These are phyloP conservation scores for Hippocampus mohnikei DNA, from an alignment of 2,113 vertebrate species.

Conservation along the genomic window DNA sequence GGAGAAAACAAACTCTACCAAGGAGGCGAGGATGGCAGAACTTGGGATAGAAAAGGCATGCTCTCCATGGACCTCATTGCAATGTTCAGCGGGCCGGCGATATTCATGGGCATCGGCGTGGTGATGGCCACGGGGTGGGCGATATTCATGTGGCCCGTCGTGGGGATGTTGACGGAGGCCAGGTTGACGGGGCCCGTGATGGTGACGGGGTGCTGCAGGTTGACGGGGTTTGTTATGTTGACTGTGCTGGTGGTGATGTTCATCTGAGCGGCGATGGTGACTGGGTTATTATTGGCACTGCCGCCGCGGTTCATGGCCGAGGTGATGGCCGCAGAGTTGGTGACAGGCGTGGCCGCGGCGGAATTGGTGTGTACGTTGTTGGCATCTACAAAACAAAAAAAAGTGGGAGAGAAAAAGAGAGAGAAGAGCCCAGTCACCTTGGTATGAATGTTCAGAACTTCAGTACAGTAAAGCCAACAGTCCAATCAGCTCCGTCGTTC, in stretches of 20 bases:
- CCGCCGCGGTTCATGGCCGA: constrained; percentile 61
- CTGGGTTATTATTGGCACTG: constrained; percentile 74
- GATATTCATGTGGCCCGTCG: constrained; percentile 88
- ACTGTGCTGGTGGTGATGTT: constrained; percentile 93
- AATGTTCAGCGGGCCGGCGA: constrained; percentile 90
- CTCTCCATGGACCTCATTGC: constrained; percentile 94
- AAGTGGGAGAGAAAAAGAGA: constrained; percentile 1
- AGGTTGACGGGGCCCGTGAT: constrained; percentile 94
- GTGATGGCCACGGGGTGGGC: constrained; percentile 93
- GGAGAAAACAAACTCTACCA: constrained; percentile 75
- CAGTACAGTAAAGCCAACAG: constrained; percentile 17
- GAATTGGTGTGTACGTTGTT: constrained; percentile 92
- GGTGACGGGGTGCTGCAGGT: constrained; percentile 90
- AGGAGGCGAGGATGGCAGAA: constrained; percentile 91
- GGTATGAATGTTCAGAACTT: not conserved
- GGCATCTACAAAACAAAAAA: constrained; percentile 77
- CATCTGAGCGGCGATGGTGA: constrained; percentile 93
- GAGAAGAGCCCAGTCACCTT: not conserved
- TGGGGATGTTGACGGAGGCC: constrained; percentile 86
- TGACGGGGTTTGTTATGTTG: constrained; percentile 90
- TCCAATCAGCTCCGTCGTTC: constrained; percentile 27
- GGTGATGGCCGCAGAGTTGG: constrained; percentile 65
- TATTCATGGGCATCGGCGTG: constrained; percentile 92
- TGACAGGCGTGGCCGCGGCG: constrained; percentile 74
- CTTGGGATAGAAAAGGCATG: constrained; percentile 97